phyloP scores from a whole-genome alignment of 2,797 vertebrate genomes.

The Simalia tracyae region DNA sequence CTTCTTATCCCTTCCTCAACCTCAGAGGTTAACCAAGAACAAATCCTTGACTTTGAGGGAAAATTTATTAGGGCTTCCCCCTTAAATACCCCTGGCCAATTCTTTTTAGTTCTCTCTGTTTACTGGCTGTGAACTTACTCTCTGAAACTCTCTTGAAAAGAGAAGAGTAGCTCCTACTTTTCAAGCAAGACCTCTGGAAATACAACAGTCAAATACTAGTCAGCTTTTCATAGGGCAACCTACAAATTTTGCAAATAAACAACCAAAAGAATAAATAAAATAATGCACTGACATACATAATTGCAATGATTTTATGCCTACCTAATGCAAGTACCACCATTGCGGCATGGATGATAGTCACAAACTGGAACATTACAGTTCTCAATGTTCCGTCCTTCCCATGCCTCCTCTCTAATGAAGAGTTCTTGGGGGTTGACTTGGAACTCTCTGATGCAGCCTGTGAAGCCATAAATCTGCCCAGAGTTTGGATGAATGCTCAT shows the following conservation, averaged over 20 bases:
- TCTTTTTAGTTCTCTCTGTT: neutral
- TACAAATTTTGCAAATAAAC: neutral
- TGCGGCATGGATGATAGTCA: slow-evolving; percentile 79
- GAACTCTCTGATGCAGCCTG: slow-evolving; percentile 83
- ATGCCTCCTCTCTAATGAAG: slow-evolving; percentile 76
- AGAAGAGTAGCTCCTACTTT: neutral
- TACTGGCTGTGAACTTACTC: neutral
- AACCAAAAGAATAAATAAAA: neutral
- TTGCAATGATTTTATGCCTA: slow-evolving; percentile 55
- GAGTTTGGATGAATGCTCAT: slow-evolving; percentile 64
- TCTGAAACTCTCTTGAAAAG: neutral
- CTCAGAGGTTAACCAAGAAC: neutral
- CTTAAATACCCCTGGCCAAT: neutral
- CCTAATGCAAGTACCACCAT: slow-evolving; percentile 85
- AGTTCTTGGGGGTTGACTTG: slow-evolving; percentile 82
- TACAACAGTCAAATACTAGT: neutral
- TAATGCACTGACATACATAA: neutral
- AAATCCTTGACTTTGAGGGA: neutral
- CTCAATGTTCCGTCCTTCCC: slow-evolving; percentile 79
- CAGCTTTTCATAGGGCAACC: neutral
- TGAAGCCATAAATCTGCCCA: slow-evolving; percentile 73
- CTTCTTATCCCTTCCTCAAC: neutral
- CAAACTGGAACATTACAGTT: slow-evolving; percentile 82
- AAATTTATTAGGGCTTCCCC: neutral
- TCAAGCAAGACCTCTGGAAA: neutral